Evolutionary conservation across 2,888 invertebrate species (phyloP).

Genomic region (Sialis fuliginosa): DNA sequence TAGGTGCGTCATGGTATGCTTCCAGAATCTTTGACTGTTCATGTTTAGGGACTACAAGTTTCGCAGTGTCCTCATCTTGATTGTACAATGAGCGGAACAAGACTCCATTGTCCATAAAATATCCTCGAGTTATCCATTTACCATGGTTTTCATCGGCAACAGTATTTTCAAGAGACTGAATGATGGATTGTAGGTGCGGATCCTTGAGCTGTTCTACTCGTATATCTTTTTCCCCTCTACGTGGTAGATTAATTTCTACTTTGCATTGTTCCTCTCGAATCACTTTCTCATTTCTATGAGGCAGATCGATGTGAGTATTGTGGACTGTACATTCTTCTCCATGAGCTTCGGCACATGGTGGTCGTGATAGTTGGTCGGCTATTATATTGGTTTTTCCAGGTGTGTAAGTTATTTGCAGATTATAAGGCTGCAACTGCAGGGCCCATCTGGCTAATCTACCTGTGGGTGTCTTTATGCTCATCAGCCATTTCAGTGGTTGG

Average conservation of each 20-base stretch:
- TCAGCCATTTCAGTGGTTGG: background rate
- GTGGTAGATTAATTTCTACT: too few species aligned
- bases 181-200: too few species aligned
- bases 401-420: background rate
- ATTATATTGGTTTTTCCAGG: background rate
- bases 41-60: slow-evolving; percentile 9
- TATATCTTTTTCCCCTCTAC: too few species aligned
- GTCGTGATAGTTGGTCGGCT: background rate
- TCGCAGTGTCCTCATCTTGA: slow-evolving; percentile 8
- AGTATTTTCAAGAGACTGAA: too few species aligned
- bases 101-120: slow-evolving; percentile 6
- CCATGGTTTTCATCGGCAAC: background rate
- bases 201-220: too few species aligned
- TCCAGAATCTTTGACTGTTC: slow-evolving; percentile 9
- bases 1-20: slow-evolving; percentile 10
- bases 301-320: background rate
- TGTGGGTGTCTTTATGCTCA: background rate
- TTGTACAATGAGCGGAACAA: slow-evolving; percentile 7
- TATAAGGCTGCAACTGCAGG: background rate
- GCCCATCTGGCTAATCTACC: slow-evolving; percentile 3
- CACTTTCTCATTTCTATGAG: background rate
- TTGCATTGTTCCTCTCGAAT: background rate
- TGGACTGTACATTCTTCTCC: too few species aligned
- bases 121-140: slow-evolving; percentile 4
- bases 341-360: too few species aligned